Evolutionary conservation across 2,888 invertebrate genomes (phyloP), one percentile per base, ranked within the genome.

Genomic region (Heliconius ethilla): DNA sequence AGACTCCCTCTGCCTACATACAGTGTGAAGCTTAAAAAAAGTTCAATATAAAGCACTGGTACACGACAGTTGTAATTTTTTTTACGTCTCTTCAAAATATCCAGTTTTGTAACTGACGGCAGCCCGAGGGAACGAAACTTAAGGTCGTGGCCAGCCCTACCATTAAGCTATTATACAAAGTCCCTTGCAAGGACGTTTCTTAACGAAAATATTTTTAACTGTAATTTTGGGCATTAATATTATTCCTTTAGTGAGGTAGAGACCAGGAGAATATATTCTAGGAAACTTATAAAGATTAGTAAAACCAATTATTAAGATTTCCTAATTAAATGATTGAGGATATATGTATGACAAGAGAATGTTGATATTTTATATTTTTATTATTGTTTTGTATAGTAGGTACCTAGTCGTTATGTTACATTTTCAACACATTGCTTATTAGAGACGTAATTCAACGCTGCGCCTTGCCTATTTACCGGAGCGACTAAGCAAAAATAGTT

Each of bases 181-280:
- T n/a, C 70, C 40, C 55, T 45, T 45, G 66, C 29, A 66, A 75
- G 75, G 74, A 78, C 75, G 63, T 63, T 62, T 40, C n/a, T 45
- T 72, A 70, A 40, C 45, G 65, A 75, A 78, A 37, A 75, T 66
- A 15, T 75, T 76, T 65, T 76, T n/a, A 75, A 73, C 69, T 25
- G 40, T 37, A 37, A n/a, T 69, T 15, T 69, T 45, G 15, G 15
- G 69, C 3, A 9, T 5, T 40, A 25, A 40, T 25, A 15, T 40
- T 10, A 59, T 59, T 59, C 59, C n/a, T n/a, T 10, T 59, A 3
- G n/a, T 59, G 10, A 59, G 10, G 2, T n/a, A n/a, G 3, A 59
- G 10, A 59, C 10, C 22, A n/a, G 59, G n/a, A n/a, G 59, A 22
- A 18, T n/a, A n/a, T 11, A 11, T 59, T 59, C 10, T n/a, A n/a